A percentile compares a stretch with the other conserved stretches of the same genome.
These are phyloP conservation scores for Oophaga pumilio DNA, from an alignment of 2,113 vertebrate genomes.

Conservation along the genomic window DNA sequence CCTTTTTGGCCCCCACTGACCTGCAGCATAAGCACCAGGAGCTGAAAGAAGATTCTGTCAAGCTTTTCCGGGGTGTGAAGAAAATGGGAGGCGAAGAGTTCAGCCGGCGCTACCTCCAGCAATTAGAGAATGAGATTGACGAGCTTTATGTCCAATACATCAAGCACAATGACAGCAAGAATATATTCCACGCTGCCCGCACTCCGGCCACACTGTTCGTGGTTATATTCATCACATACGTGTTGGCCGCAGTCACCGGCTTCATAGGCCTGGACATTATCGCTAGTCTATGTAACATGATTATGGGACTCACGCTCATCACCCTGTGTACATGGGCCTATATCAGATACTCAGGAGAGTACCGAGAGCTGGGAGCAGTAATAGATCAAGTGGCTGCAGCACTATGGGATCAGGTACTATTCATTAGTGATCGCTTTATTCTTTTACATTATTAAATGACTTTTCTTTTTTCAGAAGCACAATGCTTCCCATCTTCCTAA, in stretches of 20 bases:
- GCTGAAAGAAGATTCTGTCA: constrained; percentile 88
- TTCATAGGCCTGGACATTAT: constrained; percentile 97
- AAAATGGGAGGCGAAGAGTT: constrained; percentile 99
- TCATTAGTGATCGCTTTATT: neutral
- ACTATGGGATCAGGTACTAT: constrained; percentile 95
- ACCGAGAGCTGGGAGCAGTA: constrained; percentile 93
- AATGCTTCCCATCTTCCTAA: too few relatives aligned
- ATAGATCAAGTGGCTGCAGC: constrained; percentile 98
- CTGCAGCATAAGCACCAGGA: constrained; percentile 83
- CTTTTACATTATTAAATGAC: neutral
- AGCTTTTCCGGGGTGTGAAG: constrained; percentile 90
- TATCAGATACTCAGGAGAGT: constrained; percentile 98
- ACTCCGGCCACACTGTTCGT: constrained; percentile 98
- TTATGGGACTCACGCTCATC: constrained; percentile 96
- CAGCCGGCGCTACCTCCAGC: constrained; percentile 94
- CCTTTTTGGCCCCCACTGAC: constrained; percentile 92
- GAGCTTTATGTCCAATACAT: constrained; percentile 98
- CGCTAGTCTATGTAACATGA: constrained; percentile 97
- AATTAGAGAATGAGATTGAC: constrained; percentile 91
- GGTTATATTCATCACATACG: constrained; percentile 98
- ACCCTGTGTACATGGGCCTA: constrained; percentile 98
- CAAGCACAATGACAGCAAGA: constrained; percentile 99
- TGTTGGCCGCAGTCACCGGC: constrained; percentile 92
- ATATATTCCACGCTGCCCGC: constrained; percentile 98
- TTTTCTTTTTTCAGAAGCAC: too few relatives aligned